A percentile compares a stretch with the other conserved stretches of the same genome.
phyloP scores from a whole-genome alignment of 2,888 invertebrate genomes.

The Tinea trinotella region DNA sequence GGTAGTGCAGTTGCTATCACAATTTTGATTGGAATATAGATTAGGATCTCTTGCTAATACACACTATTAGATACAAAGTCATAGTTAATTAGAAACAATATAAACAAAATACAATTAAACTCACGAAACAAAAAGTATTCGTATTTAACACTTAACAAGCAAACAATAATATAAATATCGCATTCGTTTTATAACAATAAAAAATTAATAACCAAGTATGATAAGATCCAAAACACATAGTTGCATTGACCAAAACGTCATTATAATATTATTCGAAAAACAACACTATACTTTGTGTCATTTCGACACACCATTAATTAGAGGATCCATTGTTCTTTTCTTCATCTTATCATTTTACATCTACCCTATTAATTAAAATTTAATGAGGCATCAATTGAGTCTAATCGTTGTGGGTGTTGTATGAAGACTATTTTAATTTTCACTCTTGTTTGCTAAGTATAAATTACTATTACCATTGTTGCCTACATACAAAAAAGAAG shows the following conservation, averaged over 20 bases:
- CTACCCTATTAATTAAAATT: conserved; percentile 29
- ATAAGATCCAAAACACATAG: conserved; percentile 18
- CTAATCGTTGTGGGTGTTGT: conserved; percentile 14
- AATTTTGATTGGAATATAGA: too few relatives aligned
- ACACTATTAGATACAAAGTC: too few relatives aligned
- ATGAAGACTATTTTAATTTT: conserved; percentile 8
- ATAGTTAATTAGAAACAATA: not conserved
- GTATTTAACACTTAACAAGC: not conserved
- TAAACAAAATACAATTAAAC: not conserved
- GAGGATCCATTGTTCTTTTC: conserved; percentile 16
- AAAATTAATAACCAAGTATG: conserved; percentile 16
- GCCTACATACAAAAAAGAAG: not conserved
- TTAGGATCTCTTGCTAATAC: too few relatives aligned
- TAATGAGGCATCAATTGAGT: conserved; percentile 21
- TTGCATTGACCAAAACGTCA: conserved; percentile 16
- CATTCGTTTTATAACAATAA: not conserved
- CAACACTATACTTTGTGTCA: conserved; percentile 18
- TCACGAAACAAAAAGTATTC: not conserved
- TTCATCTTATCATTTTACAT: conserved; percentile 24
- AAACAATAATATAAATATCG: not conserved
- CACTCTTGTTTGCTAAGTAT: conserved; percentile 15
- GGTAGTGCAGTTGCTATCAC: not conserved
- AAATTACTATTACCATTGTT: conserved; percentile 7
- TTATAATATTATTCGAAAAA: conserved; percentile 12
- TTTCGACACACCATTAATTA: conserved; percentile 19